Percentiles rank a stretch among this genome's conserved stretches.
phyloP scores from a whole-genome alignment of 2,113 vertebrate genomes.

The Eclectus roratus region DNA sequence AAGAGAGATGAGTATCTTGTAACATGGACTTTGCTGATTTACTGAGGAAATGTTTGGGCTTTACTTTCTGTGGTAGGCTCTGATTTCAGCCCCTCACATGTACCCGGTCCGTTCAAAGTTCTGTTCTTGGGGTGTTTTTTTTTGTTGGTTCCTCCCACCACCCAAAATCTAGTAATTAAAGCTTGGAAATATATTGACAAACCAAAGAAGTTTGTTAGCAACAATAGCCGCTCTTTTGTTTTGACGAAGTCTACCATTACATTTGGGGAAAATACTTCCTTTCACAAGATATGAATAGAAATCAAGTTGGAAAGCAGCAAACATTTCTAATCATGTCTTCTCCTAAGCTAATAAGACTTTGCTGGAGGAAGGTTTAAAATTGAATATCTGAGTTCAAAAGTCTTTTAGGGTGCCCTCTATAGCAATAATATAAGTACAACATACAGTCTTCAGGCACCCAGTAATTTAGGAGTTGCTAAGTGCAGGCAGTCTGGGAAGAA shows the following conservation, averaged over 20 bases:
- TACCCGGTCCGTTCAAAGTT: not conserved
- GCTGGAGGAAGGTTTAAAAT: not conserved
- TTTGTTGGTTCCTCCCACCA: not conserved
- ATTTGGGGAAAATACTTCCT: not conserved
- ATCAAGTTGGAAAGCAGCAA: not conserved
- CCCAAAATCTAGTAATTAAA: not conserved
- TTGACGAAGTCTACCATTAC: not conserved
- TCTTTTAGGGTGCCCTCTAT: not conserved
- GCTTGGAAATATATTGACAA: not conserved
- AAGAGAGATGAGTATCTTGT: not conserved
- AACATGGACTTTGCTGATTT: not conserved
- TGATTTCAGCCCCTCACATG: not conserved
- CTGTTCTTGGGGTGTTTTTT: not conserved
- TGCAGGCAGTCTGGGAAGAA: not conserved
- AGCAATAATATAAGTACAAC: slow-evolving; percentile 10
- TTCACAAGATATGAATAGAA: not conserved
- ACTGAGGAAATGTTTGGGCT: not conserved
- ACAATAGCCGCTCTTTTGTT: not conserved
- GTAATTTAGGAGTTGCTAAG: not conserved
- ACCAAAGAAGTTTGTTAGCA: not conserved
- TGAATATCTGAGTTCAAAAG: not conserved
- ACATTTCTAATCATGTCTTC: not conserved
- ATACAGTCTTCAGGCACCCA: not conserved
- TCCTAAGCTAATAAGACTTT: not conserved
- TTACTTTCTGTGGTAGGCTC: not conserved